phyloP scores from a whole-genome alignment of 2,797 vertebrate species.

The Pangasius mekongensis region DNA sequence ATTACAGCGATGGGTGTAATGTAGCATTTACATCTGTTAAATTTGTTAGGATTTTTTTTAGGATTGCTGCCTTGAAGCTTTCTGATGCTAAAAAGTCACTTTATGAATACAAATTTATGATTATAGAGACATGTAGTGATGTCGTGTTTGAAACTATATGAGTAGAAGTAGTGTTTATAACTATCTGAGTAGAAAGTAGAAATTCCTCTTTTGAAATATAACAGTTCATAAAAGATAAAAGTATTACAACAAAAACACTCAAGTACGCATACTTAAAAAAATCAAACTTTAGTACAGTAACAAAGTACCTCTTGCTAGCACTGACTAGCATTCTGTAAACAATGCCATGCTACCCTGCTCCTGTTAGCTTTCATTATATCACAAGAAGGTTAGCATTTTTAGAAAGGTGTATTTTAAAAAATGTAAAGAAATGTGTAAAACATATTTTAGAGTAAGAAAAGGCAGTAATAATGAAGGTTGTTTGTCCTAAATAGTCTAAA shows the following conservation, averaged over 20 bases:
- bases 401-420: background rate
- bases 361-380: background rate
- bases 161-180: too few relatives aligned
- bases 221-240: background rate
- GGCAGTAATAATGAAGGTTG: background rate
- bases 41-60: background rate
- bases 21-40: background rate
- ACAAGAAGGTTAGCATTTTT: background rate
- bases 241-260: background rate
- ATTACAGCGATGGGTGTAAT: too few relatives aligned
- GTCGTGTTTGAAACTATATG: background rate
- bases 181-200: background rate
- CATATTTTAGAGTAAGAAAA: background rate
- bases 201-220: background rate
- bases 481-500: background rate
- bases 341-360: background rate
- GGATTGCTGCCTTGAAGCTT: background rate
- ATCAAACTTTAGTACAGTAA: background rate
- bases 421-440: background rate
- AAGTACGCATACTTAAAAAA: background rate
- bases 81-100: background rate
- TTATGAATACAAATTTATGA: background rate
- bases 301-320: background rate
- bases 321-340: background rate
- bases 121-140: background rate